Conservation (phyloP, 2,113 vertebrate species). For the Tupaia tana region DNA sequence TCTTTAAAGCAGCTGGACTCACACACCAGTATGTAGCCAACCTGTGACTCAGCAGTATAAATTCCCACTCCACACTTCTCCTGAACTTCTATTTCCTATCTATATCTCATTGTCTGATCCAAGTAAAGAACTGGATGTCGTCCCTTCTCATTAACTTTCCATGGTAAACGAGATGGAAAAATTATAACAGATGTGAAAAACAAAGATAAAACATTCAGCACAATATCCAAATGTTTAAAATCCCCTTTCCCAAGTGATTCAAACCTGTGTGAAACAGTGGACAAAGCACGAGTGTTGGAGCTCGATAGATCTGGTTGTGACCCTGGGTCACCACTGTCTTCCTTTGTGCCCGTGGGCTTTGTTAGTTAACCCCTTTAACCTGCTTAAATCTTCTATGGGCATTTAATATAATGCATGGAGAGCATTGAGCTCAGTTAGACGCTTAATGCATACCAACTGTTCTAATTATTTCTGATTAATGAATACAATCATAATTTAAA, state of each 20-base stretch:
- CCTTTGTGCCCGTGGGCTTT: not conserved
- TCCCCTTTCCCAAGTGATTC: not conserved
- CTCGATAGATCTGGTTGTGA: not conserved
- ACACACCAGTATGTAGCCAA: too few species aligned
- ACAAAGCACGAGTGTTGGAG: not conserved
- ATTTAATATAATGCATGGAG: not conserved
- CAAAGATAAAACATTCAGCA: not conserved
- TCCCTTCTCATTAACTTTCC: not conserved
- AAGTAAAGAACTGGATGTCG: not conserved
- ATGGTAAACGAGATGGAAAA: not conserved
- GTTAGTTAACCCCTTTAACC: not conserved
- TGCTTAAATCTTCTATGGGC: not conserved
- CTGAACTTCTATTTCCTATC: not conserved
- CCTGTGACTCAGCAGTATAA: not conserved
- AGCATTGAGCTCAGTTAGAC: not conserved
- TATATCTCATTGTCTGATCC: not conserved
- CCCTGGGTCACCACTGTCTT: not conserved
- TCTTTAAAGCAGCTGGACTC: rapidly evolving
- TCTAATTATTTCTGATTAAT: conserved; percentile 59
- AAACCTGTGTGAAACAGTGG: not conserved
- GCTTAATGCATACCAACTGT: not conserved
- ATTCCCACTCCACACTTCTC: rapidly evolving
- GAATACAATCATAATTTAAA: conserved; percentile 34
- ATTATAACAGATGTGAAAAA: not conserved
- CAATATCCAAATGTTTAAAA: not conserved